Base-by-base conservation (phyloP, 2,797 vertebrate species). In the Melanotaenia parkinsoni region DNA sequence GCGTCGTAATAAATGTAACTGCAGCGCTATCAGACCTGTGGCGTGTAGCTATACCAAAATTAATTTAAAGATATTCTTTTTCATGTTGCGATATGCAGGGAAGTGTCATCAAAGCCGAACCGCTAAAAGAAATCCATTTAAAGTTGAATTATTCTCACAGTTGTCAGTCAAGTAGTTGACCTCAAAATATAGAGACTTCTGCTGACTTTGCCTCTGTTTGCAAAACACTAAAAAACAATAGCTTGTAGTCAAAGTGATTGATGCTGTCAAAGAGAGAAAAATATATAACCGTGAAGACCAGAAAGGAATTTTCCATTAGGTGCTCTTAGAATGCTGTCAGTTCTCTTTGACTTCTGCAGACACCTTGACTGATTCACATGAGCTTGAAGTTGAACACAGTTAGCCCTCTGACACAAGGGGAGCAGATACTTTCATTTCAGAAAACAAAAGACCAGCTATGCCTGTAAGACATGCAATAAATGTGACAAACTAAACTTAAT, bases 301-400 rank as follows among this genome's bases (percentile, higher is more conserved):
- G 67, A 74, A 63, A 63, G 72, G 74, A 72, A 79, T 86, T 87
- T 86, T 87, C 81, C 83, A 84, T 86, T 70, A 79, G 82, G 74
- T 63, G 67, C 70, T 71, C 53, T 78, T 69, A 37, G 60, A 81
- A 58, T 56, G 63, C 65, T 72, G 67, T 73, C 53, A 59, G 76
- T 86, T 85, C 60, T 76, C 45, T 65, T 80, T 77, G 72, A 79
- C 60, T 82, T 67, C 74, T 80, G 76, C 62, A 65, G 78, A 84
- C 77, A 78, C 77, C 50, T 76, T 80, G 54, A 22, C 40, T 70
- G 77, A 83, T 82, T 85, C 68, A 73, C 65, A 58, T 71, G 51
- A 47, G 14, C 53, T 76, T 45, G 33, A 63, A 63, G 64, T 50
- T 47, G 33, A 80, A 80, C 80, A 35, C 60, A 33, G 14, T 16